Conservation (phyloP, 2,888 invertebrate genomes). For the Drosophila anomelani region DNA sequence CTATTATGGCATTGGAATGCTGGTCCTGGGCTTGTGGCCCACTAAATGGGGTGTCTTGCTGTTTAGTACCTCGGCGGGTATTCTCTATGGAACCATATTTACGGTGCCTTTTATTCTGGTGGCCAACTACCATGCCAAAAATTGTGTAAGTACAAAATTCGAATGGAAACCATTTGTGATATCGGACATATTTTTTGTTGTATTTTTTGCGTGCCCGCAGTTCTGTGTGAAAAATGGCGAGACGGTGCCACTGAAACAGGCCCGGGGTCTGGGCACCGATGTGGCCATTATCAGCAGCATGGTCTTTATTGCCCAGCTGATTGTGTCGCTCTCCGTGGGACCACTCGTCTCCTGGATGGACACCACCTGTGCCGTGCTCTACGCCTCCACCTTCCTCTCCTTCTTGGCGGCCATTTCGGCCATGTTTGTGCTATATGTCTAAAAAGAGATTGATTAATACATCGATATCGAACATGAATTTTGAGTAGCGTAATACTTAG, state of each 20-base stretch:
- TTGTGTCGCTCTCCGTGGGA: conserved; percentile 83
- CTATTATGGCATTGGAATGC: conserved; percentile 84
- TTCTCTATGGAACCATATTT: conserved; percentile 84
- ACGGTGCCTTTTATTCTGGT: conserved; percentile 85
- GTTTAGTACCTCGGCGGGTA: conserved; percentile 84
- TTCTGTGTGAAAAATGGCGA: conserved; percentile 82
- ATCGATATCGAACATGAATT: conserved; percentile 15
- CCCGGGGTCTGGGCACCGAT: conserved; percentile 85
- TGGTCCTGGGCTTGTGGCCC: conserved; percentile 83
- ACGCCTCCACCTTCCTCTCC: conserved; percentile 83
- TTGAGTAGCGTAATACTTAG: conserved; percentile 12
- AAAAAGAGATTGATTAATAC: conserved; percentile 39
- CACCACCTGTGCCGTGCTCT: conserved; percentile 83
- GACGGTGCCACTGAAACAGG: conserved; percentile 82
- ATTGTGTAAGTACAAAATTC: conserved; percentile 80
- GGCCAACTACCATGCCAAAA: conserved; percentile 84
- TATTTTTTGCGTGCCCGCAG: conserved; percentile 57
- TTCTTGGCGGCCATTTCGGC: conserved; percentile 83
- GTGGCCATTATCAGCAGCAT: conserved; percentile 85
- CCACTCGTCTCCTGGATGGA: conserved; percentile 81
- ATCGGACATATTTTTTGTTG: neutral
- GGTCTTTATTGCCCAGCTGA: conserved; percentile 84
- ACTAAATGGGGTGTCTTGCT: conserved; percentile 83
- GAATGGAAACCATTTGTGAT: neutral
- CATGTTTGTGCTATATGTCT: conserved; percentile 84